phyloP scores from a whole-genome alignment of 2,888 invertebrate species.

The Macrosiphum euphorbiae region DNA sequence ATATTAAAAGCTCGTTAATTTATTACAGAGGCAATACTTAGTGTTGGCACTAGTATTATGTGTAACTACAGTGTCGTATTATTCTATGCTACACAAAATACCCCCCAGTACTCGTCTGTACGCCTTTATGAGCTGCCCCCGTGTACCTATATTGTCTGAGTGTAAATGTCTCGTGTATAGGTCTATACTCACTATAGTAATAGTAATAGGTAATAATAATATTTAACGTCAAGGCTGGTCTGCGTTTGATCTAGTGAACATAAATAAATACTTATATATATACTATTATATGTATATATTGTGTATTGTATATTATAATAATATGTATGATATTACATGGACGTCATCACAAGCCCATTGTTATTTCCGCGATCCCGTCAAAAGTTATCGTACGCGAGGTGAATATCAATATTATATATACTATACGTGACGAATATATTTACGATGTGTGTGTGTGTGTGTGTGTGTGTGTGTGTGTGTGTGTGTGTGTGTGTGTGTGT shows the following conservation, averaged over 20 bases:
- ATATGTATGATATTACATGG: not conserved
- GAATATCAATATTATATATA: not conserved
- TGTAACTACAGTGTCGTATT: not conserved
- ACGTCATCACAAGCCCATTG: constrained; percentile 30
- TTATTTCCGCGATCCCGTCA: not conserved
- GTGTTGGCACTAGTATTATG: not conserved
- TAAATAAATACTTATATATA: not conserved
- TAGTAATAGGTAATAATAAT: not conserved
- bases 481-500: not conserved
- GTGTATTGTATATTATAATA: too few species aligned
- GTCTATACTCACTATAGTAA: not conserved
- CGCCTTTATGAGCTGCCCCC: not conserved
- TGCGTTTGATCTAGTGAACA: not conserved
- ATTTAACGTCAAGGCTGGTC: not conserved
- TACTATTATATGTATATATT: not conserved
- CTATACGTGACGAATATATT: not conserved
- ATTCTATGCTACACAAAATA: not conserved
- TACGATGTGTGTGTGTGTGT: not conserved
- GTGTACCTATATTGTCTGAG: not conserved
- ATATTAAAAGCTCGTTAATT: constrained; percentile 15
- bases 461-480: not conserved
- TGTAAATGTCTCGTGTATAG: not conserved
- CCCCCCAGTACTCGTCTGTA: not conserved
- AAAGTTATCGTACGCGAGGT: not conserved
- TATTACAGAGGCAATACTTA: not conserved